phyloP scores from a whole-genome alignment of 2,797 vertebrate species.

The Siniperca scherzeri region DNA sequence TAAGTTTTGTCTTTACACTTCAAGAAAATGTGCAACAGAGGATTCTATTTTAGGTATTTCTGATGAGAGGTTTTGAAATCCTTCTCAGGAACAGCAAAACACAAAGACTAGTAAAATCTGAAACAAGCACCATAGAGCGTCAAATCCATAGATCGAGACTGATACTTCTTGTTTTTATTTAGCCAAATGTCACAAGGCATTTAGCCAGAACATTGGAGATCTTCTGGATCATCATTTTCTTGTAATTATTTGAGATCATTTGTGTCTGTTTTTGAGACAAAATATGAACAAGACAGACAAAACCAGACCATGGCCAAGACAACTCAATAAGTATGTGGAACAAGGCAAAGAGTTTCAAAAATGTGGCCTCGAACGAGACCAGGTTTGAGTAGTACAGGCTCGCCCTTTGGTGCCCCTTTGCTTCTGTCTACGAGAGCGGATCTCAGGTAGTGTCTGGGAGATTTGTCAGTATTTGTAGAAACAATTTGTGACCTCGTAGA shows the following conservation, averaged over 20 bases:
- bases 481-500: not conserved
- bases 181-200: not conserved
- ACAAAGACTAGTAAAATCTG: not conserved
- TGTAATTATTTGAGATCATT: not conserved
- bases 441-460: slow-evolving; percentile 10
- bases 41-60: slow-evolving; percentile 44
- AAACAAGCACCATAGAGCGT: not conserved
- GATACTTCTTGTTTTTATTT: not conserved
- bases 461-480: slow-evolving; percentile 12
- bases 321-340: not conserved
- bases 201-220: not conserved
- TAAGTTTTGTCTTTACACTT: slow-evolving; percentile 36
- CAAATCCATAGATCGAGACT: not conserved
- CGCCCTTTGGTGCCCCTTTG: slow-evolving; percentile 18
- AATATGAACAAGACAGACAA: slow-evolving; percentile 4
- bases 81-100: not conserved
- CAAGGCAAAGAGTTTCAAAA: not conserved
- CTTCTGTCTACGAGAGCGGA: slow-evolving; percentile 13
- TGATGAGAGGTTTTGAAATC: slow-evolving; percentile 43
- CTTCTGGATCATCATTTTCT: not conserved
- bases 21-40: not conserved
- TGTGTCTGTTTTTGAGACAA: not conserved
- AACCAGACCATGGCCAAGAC: not conserved
- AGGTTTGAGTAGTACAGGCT: slow-evolving; percentile 16
- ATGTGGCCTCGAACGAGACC: not conserved